Evolutionary conservation across 2,888 invertebrate species (phyloP).

Genomic region (Cheilosia vulpina): DNA sequence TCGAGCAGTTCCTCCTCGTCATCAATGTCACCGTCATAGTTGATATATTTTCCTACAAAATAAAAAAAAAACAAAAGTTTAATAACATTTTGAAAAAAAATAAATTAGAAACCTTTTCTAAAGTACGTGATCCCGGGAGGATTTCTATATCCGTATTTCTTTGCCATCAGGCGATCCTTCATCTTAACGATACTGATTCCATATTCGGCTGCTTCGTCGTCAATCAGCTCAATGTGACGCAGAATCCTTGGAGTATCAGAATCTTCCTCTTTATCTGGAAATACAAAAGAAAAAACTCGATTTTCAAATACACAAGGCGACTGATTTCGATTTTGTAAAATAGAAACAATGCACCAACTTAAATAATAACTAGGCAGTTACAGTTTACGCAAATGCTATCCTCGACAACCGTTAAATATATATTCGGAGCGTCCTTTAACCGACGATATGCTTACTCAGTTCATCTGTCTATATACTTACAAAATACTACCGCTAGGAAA

Average conservation of each 20-base stretch:
- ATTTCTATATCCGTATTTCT: conserved; percentile 95
- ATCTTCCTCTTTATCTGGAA: conserved; percentile 91
- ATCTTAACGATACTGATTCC: conserved; percentile 96
- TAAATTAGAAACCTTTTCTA: conserved; percentile 86
- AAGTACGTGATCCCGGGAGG: conserved; percentile 96
- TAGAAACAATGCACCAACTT: neutral
- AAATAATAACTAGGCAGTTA: conserved; percentile 76
- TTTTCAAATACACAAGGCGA: neutral
- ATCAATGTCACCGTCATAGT: conserved; percentile 96
- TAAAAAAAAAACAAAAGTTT: neutral
- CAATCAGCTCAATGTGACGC: conserved; percentile 94
- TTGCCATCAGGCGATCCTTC: conserved; percentile 94
- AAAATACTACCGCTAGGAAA: conserved; percentile 95
- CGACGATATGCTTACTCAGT: neutral
- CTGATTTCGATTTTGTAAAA: neutral
- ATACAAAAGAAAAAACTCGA: neutral
- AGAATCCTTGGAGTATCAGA: conserved; percentile 91
- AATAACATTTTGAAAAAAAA: neutral
- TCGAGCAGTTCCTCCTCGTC: conserved; percentile 94
- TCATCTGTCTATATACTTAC: conserved; percentile 86
- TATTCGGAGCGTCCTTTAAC: neutral
- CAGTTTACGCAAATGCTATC: conserved; percentile 73
- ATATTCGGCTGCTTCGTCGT: conserved; percentile 95
- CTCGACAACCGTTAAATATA: conserved; percentile 27
- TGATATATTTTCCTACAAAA: conserved; percentile 89